A percentile compares a stretch with the other conserved stretches of the same genome.
Evolutionary conservation across 2,113 vertebrate genomes (phyloP).

Genomic region (Leptobrachium ailaonicum): DNA sequence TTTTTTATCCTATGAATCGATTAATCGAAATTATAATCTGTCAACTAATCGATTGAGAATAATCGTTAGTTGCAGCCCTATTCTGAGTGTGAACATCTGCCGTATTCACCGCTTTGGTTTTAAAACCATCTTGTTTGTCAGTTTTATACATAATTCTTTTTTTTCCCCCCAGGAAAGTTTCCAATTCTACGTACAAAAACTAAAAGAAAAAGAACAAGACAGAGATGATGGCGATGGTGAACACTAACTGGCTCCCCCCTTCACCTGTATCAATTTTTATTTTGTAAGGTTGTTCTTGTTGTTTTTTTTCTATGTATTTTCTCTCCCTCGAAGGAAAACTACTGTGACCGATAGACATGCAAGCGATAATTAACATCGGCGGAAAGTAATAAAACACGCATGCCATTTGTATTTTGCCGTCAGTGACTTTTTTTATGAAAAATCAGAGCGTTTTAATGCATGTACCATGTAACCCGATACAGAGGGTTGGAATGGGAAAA

Average conservation of each 20-base stretch:
- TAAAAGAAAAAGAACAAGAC: slow-evolving; percentile 58
- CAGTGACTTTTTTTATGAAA: neutral
- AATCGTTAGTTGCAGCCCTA: no score
- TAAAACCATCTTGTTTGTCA: no score
- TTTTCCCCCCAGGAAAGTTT: slow-evolving; percentile 75
- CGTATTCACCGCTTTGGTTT: no score
- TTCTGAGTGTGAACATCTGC: no score
- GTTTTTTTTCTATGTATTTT: slow-evolving; percentile 53
- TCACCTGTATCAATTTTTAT: neutral
- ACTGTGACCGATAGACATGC: slow-evolving; percentile 50
- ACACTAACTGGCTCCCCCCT: slow-evolving; percentile 29
- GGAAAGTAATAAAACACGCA: slow-evolving; percentile 48
- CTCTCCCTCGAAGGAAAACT: slow-evolving; percentile 38
- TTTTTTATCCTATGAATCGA: no score
- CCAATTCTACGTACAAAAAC: slow-evolving; percentile 76
- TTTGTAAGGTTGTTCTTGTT: slow-evolving; percentile 50
- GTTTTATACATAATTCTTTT: neutral
- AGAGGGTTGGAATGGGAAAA: no score
- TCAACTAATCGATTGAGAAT: no score
- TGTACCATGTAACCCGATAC: no score
- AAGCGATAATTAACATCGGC: slow-evolving; percentile 42
- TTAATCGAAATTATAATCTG: no score
- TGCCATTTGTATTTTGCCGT: neutral
- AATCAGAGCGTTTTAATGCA: neutral
- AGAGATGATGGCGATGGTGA: slow-evolving; percentile 31